These are phyloP conservation scores for Bubo scandiacus DNA, from an alignment of 2,113 vertebrate genomes.

Conservation along the genomic window DNA sequence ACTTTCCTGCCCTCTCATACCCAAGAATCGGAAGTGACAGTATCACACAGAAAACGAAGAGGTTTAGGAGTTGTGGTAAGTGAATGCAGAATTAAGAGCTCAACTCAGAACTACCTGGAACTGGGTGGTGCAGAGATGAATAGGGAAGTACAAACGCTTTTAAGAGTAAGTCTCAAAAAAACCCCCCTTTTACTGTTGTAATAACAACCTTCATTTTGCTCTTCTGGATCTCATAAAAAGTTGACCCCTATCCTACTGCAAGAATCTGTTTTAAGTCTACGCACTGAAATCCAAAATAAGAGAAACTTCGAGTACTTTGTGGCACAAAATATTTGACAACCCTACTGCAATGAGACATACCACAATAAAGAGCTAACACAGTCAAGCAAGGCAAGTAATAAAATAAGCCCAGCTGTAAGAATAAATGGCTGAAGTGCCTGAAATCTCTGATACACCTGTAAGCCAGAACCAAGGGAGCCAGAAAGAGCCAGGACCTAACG, in stretches of 20 bases:
- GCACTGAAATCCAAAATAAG: neutral
- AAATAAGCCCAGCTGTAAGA: neutral
- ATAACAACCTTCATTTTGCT: neutral
- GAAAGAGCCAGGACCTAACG: neutral
- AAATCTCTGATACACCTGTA: neutral
- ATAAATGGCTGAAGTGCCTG: neutral
- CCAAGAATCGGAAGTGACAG: neutral
- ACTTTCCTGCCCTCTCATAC: rapidly evolving
- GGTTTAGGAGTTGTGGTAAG: neutral
- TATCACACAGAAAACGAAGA: neutral
- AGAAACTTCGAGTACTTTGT: neutral
- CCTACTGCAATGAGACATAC: neutral
- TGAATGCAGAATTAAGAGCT: neutral
- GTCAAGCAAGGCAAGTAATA: neutral
- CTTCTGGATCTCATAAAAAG: neutral
- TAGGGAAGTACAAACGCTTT: neutral
- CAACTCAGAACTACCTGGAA: neutral
- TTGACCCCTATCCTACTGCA: rapidly evolving
- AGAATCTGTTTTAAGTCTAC: neutral
- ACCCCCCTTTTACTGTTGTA: neutral
- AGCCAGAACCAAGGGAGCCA: neutral
- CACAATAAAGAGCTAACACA: too few relatives aligned
- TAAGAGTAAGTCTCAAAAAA: neutral
- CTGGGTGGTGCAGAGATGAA: neutral
- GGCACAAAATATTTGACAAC: neutral